Percentiles rank a stretch among this genome's conserved stretches.
Conservation (phyloP, 1,140 invertebrate genomes). For the Anadara kagoshimensis region DNA sequence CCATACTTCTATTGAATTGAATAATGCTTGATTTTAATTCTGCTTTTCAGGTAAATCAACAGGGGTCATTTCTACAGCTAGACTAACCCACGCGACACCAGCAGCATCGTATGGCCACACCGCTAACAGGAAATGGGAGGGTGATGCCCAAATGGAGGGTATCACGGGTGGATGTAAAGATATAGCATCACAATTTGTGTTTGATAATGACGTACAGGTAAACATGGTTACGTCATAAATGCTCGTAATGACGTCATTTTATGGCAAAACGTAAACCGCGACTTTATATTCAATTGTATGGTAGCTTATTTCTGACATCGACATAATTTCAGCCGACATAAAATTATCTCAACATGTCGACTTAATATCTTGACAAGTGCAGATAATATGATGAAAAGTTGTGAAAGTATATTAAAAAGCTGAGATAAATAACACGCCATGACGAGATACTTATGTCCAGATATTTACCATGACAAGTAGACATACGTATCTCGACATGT, state of each 20-base stretch:
- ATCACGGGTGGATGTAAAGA: conserved; percentile 65
- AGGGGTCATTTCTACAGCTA: conserved; percentile 33
- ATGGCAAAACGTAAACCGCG: neutral
- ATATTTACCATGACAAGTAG: too few species aligned
- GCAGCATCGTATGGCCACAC: conserved; percentile 35
- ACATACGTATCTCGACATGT: too few species aligned
- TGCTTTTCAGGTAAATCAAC: conserved; percentile 26
- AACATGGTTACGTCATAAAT: neutral
- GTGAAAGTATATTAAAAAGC: too few species aligned
- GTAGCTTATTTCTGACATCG: too few species aligned
- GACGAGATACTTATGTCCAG: too few species aligned
- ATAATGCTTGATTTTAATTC: too few species aligned
- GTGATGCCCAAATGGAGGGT: conserved; percentile 46
- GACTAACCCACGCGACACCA: conserved; percentile 40
- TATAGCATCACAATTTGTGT: conserved; percentile 69
- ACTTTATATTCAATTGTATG: neutral
- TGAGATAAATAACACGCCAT: too few species aligned
- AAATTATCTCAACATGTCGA: too few species aligned
- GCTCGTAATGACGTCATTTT: neutral
- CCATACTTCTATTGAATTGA: too few species aligned
- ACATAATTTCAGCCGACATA: too few species aligned
- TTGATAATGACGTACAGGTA: conserved; percentile 55
- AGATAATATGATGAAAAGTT: neutral
- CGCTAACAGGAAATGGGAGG: conserved; percentile 71
- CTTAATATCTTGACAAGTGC: too few species aligned